Percentiles rank a stretch among this genome's conserved stretches.
Evolutionary conservation across 1,140 invertebrate species (phyloP).

Genomic region (Adelges cooleyi): DNA sequence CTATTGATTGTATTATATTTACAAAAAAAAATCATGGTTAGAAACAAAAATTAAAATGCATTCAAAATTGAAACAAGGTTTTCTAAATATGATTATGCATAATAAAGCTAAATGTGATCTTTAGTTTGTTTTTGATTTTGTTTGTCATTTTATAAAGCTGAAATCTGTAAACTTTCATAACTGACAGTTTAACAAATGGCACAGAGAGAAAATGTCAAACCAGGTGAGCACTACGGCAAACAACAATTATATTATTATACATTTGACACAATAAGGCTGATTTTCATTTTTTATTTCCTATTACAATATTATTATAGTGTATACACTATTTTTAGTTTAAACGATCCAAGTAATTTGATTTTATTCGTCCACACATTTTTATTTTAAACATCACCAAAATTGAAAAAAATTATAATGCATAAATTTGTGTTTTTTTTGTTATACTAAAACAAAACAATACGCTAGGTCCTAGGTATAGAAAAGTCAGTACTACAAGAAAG

Average conservation of each 20-base stretch:
- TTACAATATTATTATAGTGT: background rate
- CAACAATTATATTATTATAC: background rate
- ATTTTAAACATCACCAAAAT: background rate
- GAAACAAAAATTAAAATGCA: slow-evolving; percentile 1
- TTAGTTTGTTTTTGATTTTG: background rate
- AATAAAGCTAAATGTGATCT: background rate
- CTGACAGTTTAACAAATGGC: slow-evolving; percentile 14
- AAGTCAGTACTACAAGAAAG: slow-evolving; percentile 8
- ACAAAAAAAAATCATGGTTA: slow-evolving; percentile 12
- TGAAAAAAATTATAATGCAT: background rate
- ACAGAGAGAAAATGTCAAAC: background rate
- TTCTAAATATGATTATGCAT: background rate
- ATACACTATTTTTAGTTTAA: background rate
- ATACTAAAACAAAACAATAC: background rate
- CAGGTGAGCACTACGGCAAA: background rate
- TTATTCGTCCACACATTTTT: slow-evolving; percentile 2
- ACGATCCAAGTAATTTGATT: slow-evolving; percentile 5
- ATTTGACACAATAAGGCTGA: background rate
- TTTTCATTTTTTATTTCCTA: background rate
- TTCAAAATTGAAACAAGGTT: background rate
- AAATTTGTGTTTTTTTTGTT: background rate
- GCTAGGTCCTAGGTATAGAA: background rate
- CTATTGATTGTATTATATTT: background rate
- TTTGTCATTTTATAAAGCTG: background rate
- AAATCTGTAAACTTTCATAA: slow-evolving; percentile 9